Evolutionary conservation across 37 sponge, comb jelly and placozoan genomes (phyloP), one percentile per base, ranked within the genome.

Genomic region (Ephydatia muelleri): DNA sequence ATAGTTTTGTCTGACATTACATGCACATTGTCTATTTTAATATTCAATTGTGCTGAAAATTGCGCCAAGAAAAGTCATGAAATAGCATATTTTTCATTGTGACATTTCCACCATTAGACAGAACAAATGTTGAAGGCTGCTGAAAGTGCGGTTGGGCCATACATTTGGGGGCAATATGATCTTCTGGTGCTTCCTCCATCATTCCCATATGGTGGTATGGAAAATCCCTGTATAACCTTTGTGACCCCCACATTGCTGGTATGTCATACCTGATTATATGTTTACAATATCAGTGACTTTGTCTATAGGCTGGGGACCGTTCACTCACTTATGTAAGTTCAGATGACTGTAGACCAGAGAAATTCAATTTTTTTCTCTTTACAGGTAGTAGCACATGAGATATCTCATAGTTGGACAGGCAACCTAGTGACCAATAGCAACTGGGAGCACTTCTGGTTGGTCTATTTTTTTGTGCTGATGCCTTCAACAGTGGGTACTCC

Each of bases 321-420:
- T 91, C 92, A 36, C 83, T 88, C 34, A 79, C 80, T 3, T 83
- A 40, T 82, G 92, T 88, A 87, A 87, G 88, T 82, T 22, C 5
- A 37, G 26, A 38, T 38, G 3, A 9, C 47, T 37, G 9, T 75
- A 14, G 9, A 57, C 16, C 1, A 14, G 57, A 11, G 29, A 48
- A 40, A 21, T 43, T 76, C 65, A 9, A 27, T 32, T 49, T 77
- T 4, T 77, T 32, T 16, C 3, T 30, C 30, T 48, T 5, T 1
- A 36, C 30, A 91, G 86, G 91, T 97, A 13, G 86, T 97, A 30
- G 95, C 95, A 65, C 98, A 97, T 68, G 98, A 97, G 87, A 86
- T 93, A 30, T 88, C 93, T 65, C 98, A 97, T 88, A 97, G 98
- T 88, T 97, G 98, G 98, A 97, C 98, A 68, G 98, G 98, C 2